Evolutionary conservation across 1,140 invertebrate species (phyloP), one percentile per base, ranked within the genome.

Genomic region (Heliconius himera): DNA sequence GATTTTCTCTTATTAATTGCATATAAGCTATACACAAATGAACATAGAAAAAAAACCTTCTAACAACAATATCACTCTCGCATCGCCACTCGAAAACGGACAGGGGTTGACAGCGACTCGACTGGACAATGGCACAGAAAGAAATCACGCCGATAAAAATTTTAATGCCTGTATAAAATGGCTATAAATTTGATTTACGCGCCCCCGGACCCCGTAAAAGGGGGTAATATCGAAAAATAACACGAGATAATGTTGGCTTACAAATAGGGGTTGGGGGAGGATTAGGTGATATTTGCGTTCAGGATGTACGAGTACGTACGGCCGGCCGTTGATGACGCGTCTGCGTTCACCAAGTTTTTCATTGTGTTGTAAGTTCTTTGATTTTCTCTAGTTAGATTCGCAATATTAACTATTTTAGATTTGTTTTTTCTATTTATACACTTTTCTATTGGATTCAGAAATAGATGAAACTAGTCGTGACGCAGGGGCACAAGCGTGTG

Each of bases 131-230:
- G 85, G 87, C 80, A 89, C 81, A 91, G 87, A 92, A 89, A 90
- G 88, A 93, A 92, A 93, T 92, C 88, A 91, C 87, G 83, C 87
- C 90, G 93, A 94, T 94, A 94, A 94, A 36, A 93, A 93, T 91
- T 93, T 94, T 94, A 94, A 94, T 94, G 91, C 89, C 85, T 89
- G 91, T 91, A 94, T 94, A 94, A 93, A 94, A 94, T 89, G 90
- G 89, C 89, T 82, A 93, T 94, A 94, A 94, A 93, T 93, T 94
- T 94, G 93, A 94, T 94, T 94, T 94, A 94, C 89, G 91, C 81
- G 85, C 86, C 89, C 88, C 85, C 77, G 83, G 82, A 83, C 88
- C 88, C 87, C 84, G 88, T 88, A 88, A 88, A 92, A 93, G 85
- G 87, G 90, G 90, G 92, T 92, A 93, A 94, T 94, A 92, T 93